Base-by-base conservation (phyloP, 2,797 vertebrate species). In the Micropoecilia bifurca region DNA sequence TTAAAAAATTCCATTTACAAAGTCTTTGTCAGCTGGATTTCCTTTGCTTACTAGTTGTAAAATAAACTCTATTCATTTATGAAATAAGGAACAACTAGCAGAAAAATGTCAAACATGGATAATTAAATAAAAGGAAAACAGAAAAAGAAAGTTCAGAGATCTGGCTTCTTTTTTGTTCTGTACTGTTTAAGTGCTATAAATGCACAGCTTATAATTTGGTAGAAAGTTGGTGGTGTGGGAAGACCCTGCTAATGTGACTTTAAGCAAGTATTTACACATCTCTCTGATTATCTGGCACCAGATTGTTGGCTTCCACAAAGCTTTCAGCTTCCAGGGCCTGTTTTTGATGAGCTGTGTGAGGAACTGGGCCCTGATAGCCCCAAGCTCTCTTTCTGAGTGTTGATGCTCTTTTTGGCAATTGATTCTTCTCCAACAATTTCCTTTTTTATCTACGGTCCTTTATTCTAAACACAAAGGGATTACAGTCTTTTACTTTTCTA, bases 261-360 rank as follows among this genome's bases (percentile, higher is more conserved):
- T 76, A 76, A 47, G 61, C 43, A 47, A 47, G 28, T 63, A 47
- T 36, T 48, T 20, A 61, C n/a, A 46, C 53, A 75, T 75, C 41
- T 28, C 73, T 46, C 41, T 75, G 55, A 75, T 59, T 76, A 63
- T 20, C 57, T 48, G 59, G 59, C 41, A 76, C 22, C 10, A 30
- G 46, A 6, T 30, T 74, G 73, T 59, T 75, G 74, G 57, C 43
- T 75, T 47, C 33, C 33, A 20, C 18, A n/a, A 46, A 20, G 13
- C 30, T 76, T 48, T 48, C 8, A 45, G 75, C 5, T 76, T 76
- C 75, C 75, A 76, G n/a, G 57, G 59, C 43, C 30, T 48, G 74
- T 66, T 76, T 50, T 48, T 66, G 16, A 66, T 76, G 28, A 76
- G 75, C 75, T 48, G 30, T 48, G 20, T n/a, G 59, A 66, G 3